Evolutionary conservation across 1,140 invertebrate species (phyloP).

Genomic region (Globodera rostochiensis): DNA sequence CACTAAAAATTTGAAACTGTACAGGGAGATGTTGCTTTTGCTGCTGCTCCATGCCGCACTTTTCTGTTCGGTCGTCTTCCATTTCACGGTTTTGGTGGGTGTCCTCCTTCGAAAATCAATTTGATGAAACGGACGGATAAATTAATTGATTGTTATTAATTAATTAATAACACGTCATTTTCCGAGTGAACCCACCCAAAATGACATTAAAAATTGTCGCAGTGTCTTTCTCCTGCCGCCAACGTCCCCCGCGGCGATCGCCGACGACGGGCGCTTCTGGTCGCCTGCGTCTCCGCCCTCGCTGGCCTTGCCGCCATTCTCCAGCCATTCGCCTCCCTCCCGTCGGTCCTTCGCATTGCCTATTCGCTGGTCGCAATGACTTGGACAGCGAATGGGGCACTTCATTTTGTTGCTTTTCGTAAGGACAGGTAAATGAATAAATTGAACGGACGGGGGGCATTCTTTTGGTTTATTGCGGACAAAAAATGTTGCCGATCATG

Average conservation of each 20-base stretch:
- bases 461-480: background rate
- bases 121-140: too few species aligned
- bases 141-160: too few species aligned
- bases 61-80: background rate
- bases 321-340: background rate
- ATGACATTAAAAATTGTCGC: too few species aligned
- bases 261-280: background rate
- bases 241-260: background rate
- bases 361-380: background rate
- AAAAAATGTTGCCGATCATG: too few species aligned
- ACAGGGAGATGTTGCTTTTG: background rate
- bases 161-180: too few species aligned
- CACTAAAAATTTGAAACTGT: background rate
- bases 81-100: background rate
- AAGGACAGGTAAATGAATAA: background rate
- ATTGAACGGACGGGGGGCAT: background rate
- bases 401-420: background rate
- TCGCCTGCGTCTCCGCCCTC: background rate
- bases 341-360: constrained; percentile 1
- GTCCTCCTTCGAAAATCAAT: too few species aligned
- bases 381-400: background rate
- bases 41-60: background rate
- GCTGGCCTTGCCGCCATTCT: background rate
- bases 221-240: background rate
- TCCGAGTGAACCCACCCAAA: too few species aligned